Base-by-base conservation (phyloP, 2,888 invertebrate genomes). In the Cephus rjabovi region DNA sequence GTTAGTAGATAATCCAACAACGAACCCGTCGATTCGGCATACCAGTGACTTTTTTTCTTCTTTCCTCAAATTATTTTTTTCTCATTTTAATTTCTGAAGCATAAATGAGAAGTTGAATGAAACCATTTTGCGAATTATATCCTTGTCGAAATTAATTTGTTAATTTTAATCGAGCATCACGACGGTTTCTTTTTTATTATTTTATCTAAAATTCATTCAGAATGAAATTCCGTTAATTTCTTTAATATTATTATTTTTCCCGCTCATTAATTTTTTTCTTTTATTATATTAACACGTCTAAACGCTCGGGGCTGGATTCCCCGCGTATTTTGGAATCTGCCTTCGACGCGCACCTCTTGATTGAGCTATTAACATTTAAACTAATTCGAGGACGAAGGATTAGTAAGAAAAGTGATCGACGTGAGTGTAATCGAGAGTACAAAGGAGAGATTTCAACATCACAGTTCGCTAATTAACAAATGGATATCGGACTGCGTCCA, bases 1-100 rank as follows among this genome's bases (percentile, higher is more conserved):
- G 56, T 56, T 56, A 23, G 9, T 23, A 56, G 23, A 56, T 76
- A 40, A 70, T 75, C 75, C 31, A 37, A 75, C 78, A 78, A 78
- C 78, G 73, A 78, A 76, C 9, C 1, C 56, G 56, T 56, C 23
- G 23, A 56, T 56, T 56, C 23, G 23, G 23, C 56, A 23, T 56
- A 56, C 23, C 23, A 56, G 23, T 56, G 23, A 56, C 23, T 40
- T 40, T 23, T 4, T 40, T 40, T 40, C 6, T 56, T 56, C 0
- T 56, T 23, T 56, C 9, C 9, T 56, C 15, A 15, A 40, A 40
- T 40, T 40, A 15, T 15, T 40, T 40, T 37, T 15, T 15, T 1
- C 40, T 4, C 15, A 40, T 40, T 40, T 40, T 15, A 15, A 40
- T 40, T 15, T 40, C 40, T 15, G 15, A 40, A 40, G 15, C 40